phyloP scores from a whole-genome alignment of 2,113 vertebrate species.

The Apodemus sylvaticus region DNA sequence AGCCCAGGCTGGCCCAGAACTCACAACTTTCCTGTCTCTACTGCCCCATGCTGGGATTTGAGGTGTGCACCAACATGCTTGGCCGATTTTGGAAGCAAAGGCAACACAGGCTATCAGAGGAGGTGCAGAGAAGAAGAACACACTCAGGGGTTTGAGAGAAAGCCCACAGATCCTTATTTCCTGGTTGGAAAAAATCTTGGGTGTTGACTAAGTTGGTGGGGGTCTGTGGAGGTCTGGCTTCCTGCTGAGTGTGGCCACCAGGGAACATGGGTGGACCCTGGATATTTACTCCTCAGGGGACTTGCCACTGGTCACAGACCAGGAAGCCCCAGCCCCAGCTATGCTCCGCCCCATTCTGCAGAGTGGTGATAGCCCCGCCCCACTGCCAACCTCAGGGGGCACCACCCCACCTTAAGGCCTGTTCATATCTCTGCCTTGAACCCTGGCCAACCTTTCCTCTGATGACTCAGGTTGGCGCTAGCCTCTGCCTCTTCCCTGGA shows the following conservation, averaged over 20 bases:
- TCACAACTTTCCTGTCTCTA: background rate
- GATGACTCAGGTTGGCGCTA: background rate
- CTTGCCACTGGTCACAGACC: background rate
- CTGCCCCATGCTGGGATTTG: background rate
- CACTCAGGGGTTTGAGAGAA: background rate
- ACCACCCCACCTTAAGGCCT: background rate
- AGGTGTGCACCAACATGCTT: background rate
- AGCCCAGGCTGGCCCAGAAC: background rate
- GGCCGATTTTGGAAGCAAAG: background rate
- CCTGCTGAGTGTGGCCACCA: background rate
- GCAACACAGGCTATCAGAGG: background rate
- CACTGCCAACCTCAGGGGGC: too few relatives aligned
- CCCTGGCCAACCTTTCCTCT: background rate
- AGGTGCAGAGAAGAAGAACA: background rate
- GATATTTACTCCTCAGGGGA: background rate
- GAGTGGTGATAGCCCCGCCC: background rate
- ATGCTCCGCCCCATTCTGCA: too few relatives aligned
- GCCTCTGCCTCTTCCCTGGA: background rate
- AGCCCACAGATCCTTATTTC: background rate
- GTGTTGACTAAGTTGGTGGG: background rate
- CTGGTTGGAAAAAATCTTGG: background rate
- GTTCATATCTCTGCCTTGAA: background rate
- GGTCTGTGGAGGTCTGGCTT: background rate
- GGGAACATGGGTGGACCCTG: background rate
- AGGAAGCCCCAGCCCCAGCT: background rate